These are phyloP conservation scores for Catamblyrhynchus diadema DNA, from an alignment of 2,797 vertebrate species.

Conservation along the genomic window DNA sequence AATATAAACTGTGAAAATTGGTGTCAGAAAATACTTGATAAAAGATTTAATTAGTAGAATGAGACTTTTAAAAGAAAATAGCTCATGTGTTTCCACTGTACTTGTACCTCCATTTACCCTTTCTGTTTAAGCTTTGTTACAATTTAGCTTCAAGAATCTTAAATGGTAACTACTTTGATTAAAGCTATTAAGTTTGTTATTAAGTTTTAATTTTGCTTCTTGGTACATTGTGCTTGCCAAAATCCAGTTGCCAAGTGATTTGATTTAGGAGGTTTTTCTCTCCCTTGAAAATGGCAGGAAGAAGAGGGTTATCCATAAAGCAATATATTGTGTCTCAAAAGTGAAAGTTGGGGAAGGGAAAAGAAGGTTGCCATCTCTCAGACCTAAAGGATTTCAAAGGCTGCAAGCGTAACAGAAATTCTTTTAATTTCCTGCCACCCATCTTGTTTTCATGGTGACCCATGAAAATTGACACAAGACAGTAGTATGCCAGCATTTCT, in stretches of 20 bases:
- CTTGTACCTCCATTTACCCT: background rate
- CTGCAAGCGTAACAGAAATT: conserved; percentile 79
- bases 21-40: background rate
- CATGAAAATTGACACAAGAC: conserved; percentile 58
- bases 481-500: background rate
- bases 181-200: background rate
- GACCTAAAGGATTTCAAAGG: conserved; percentile 80
- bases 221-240: background rate
- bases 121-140: background rate
- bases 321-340: conserved; percentile 59
- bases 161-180: background rate
- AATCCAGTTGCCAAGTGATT: background rate
- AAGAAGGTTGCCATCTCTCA: conserved; percentile 68
- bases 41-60: conserved; percentile 19
- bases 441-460: conserved; percentile 71
- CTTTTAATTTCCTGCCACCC: conserved; percentile 75
- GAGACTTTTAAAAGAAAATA: background rate
- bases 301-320: conserved; percentile 59
- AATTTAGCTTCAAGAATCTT: background rate
- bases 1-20: background rate
- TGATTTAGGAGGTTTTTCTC: background rate
- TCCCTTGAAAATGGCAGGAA: conserved; percentile 57
- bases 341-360: conserved; percentile 61
- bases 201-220: conserved; percentile 6
- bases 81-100: background rate